Evolutionary conservation across 2,113 vertebrate genomes (phyloP), one percentile per base, ranked within the genome.

Genomic region (Telmatochromis sp.): DNA sequence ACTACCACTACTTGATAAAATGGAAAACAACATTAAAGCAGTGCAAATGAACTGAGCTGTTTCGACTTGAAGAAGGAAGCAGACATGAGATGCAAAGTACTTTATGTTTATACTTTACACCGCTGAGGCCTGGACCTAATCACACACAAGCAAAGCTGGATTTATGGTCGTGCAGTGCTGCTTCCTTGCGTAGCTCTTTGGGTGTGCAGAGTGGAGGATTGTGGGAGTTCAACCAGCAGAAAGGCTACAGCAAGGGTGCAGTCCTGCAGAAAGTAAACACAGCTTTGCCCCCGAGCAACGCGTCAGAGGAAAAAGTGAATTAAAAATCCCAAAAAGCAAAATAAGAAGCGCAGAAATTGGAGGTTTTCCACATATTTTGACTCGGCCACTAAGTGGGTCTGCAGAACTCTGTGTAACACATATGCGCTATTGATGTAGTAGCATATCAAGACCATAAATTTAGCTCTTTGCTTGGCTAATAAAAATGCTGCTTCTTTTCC

Each of bases 1-100:
- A 49, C 45, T 31, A n/a, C 11, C 33, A 14, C 35, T 40, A 68
- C 63, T 78, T 54, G 10, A 70, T 35, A 26, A 35, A 79, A 58
- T 87, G 54, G 13, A 54, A 45, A 63, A 78, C 80, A 14, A 14
- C 70, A 80, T 54, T 54, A 78, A 78, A 78, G 26, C 73, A 5
- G 45, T 51, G 73, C 28, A 78, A 33, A 78, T 78, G 42, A 78
- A 78, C 73, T 78, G 73, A 78, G 26, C 47, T 51, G 26, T 78
- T 78, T 78, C 7, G 17, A 33, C 45, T 33, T n/a, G 26, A 78
- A 78, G 73, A 51, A 51, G 45, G 45, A 28, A 51, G 9, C 45
- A 78, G 73, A 78, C 73, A 33, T 19, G 28, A 51, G 26, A 31
- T 51, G 10, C 17, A 51, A 6, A 51, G 73, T 51, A 78, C 45